These are phyloP conservation scores for Acanthococcus lagerstroemiae DNA, from an alignment of 2,888 invertebrate genomes.

Conservation along the genomic window DNA sequence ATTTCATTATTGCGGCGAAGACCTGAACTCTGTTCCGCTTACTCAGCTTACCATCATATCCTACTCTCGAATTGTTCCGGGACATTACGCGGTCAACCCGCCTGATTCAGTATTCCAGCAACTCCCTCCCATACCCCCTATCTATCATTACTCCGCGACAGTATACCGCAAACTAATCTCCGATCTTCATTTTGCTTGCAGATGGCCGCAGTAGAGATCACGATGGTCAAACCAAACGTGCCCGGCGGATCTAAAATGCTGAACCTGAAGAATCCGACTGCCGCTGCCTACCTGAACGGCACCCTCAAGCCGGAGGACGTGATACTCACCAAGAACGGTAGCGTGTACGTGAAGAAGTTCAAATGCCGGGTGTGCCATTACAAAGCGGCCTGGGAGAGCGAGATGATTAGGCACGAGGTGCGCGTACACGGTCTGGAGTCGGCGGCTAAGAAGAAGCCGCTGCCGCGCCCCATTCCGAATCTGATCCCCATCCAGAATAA, in stretches of 20 bases:
- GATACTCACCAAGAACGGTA: constrained; percentile 22
- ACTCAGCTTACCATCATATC: too few relatives aligned
- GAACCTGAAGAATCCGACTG: constrained; percentile 21
- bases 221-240: constrained; percentile 26
- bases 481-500: constrained; percentile 54
- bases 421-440: constrained; percentile 41
- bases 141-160: background rate
- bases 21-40: too few relatives aligned
- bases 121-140: background rate
- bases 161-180: background rate
- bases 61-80: too few relatives aligned
- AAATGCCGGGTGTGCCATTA: constrained; percentile 40
- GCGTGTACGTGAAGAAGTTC: constrained; percentile 33
- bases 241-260: constrained; percentile 4
- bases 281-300: constrained; percentile 23
- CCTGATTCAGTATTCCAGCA: too few relatives aligned
- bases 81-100: too few relatives aligned
- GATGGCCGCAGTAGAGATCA: constrained; percentile 27
- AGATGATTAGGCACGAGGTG: constrained; percentile 48
- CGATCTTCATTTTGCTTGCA: constrained; percentile 1
- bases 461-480: constrained; percentile 58
- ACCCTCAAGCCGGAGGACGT: constrained; percentile 24
- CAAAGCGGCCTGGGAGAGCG: constrained; percentile 41
- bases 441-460: constrained; percentile 7
- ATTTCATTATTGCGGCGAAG: too few relatives aligned